Base-by-base conservation (phyloP, 2,797 vertebrate genomes). In the Apogon talboti region DNA sequence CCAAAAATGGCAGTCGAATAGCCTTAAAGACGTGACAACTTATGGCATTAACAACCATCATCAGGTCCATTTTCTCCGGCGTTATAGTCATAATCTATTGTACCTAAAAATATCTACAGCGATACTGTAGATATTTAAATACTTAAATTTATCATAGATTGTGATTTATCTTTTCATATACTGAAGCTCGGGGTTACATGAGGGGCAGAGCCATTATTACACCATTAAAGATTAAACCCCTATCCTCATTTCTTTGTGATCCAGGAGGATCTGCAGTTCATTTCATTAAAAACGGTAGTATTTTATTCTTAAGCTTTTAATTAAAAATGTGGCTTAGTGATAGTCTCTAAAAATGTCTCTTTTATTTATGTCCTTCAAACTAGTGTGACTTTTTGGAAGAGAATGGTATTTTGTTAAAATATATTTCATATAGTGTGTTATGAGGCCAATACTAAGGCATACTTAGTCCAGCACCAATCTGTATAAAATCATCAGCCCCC, bases 141-240 rank as follows among this genome's bases (percentile, higher is more conserved):
- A 41, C 50, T 63, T 74, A 38, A 81, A 79, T 78, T 41, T 73
- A 65, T 76, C 41, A 53, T 28, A 40, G 40, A 14, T 35, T 18
- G 33, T 50, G 14, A 58, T 50, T 18, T 57, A 57, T 74, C 38
- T 71, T 30, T 50, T 64, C 50, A 68, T 71, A 45, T 56, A 61
- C 61, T 74, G 28, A 54, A 57, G 24, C 50, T 55, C 51, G 24
- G 75, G 57, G 73, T 59, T 53, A 45, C 37, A 65, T 52, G 16
- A 78, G 76, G 70, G 53, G 35, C 45, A 55, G 19, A 56, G 15
- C 54, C 69, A 65, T 86, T 76, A 86, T 81, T 49, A 55, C 3
- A 9, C 10, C 53, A 79, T 82, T 66, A 84, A 85, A 82, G 69
- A 84, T 81, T 52, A 47, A 81, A 13, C 12, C n/a, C 37, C 37